These are phyloP conservation scores for Lycaon pictus DNA, from an alignment of 2,113 vertebrate genomes.

Conservation along the genomic window DNA sequence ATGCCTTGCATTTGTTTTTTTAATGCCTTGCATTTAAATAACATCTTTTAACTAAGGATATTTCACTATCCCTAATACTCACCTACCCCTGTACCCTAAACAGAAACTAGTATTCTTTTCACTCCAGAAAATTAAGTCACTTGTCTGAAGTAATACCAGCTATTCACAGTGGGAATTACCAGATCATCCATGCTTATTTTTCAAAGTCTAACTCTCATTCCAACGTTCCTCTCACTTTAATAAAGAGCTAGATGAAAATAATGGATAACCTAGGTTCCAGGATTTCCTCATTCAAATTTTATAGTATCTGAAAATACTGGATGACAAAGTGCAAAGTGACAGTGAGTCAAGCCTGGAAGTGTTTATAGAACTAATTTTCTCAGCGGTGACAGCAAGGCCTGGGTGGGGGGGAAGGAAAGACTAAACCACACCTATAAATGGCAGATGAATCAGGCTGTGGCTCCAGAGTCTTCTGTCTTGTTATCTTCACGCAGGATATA, in stretches of 20 bases:
- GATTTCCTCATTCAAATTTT: conserved; percentile 48
- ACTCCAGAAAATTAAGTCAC: conserved; percentile 56
- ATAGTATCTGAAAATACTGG: conserved; percentile 63
- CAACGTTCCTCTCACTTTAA: background rate
- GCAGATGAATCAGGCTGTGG: conserved; percentile 65
- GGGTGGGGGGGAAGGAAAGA: conserved; percentile 16
- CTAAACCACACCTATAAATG: conserved; percentile 70
- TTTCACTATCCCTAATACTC: conserved; percentile 47
- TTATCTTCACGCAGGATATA: background rate
- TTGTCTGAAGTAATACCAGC: conserved; percentile 11
- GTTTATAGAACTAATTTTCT: conserved; percentile 60
- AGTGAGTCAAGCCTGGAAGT: conserved; percentile 59
- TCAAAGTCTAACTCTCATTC: conserved; percentile 15
- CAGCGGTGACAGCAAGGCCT: conserved; percentile 43
- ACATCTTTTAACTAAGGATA: conserved; percentile 60
- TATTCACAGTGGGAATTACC: background rate
- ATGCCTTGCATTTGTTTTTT: background rate
- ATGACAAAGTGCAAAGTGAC: conserved; percentile 44
- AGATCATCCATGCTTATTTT: conserved; percentile 34
- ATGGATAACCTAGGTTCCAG: background rate
- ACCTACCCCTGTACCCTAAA: background rate
- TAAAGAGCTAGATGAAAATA: background rate
- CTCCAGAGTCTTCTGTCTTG: background rate
- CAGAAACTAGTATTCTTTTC: conserved; percentile 16
- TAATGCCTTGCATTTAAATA: conserved; percentile 58